phyloP scores from a whole-genome alignment of 2,113 vertebrate species.

The Zapus hudsonius region DNA sequence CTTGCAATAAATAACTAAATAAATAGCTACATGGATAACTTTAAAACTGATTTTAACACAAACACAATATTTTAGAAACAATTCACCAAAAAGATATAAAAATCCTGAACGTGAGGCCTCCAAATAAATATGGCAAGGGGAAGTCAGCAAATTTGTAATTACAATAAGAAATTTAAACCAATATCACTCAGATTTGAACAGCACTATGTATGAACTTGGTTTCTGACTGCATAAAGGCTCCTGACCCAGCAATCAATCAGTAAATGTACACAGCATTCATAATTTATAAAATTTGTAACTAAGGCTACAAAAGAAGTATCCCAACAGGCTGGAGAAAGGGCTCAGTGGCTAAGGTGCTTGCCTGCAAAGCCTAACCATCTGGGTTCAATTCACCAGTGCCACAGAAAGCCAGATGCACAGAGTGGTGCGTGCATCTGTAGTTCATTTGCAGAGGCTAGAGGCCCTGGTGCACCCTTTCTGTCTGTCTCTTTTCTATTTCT shows the following conservation, averaged over 20 bases:
- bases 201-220: background rate
- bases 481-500: too few species aligned
- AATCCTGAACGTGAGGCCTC: background rate
- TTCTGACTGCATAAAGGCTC: background rate
- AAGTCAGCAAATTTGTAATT: conserved; percentile 4
- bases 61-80: background rate
- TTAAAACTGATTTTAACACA: background rate
- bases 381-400: too few species aligned
- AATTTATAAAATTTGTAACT: background rate
- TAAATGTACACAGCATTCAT: background rate
- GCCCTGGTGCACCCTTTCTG: too few species aligned
- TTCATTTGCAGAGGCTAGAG: too few species aligned
- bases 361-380: too few species aligned
- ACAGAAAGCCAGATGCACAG: too few species aligned
- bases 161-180: background rate
- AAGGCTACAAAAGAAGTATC: background rate
- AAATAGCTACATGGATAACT: too few species aligned
- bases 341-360: too few species aligned
- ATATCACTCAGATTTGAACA: background rate
- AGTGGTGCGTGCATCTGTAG: too few species aligned
- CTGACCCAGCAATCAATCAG: background rate
- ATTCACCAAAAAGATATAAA: conserved; percentile 8
- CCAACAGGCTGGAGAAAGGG: too few species aligned
- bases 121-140: conserved; percentile 1
- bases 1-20: too few species aligned